Evolutionary conservation across 2,113 vertebrate species (phyloP).

Genomic region (Crotalus viridis): DNA sequence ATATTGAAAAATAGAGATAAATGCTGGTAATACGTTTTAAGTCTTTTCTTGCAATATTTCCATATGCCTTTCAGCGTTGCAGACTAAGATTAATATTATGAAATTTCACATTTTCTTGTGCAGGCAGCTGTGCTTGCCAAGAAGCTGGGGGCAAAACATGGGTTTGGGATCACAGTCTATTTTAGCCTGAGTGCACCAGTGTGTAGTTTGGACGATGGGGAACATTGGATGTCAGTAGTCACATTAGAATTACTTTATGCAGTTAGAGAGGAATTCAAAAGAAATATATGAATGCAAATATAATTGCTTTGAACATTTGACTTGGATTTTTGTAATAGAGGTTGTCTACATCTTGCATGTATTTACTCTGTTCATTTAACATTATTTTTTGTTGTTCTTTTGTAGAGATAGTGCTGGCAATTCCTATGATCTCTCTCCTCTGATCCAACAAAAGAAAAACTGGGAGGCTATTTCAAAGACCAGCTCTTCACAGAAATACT

Average conservation of each 20-base stretch:
- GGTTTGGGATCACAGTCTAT: not conserved
- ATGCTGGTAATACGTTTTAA: not conserved
- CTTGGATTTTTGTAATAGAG: not conserved
- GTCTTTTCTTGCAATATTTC: not conserved
- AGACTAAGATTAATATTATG: not conserved
- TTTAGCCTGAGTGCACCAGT: not conserved
- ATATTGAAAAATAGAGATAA: not conserved
- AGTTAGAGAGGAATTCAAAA: not conserved
- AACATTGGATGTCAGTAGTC: not conserved
- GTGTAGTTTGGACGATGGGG: not conserved
- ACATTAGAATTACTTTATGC: not conserved
- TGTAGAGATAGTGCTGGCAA: conserved; percentile 79
- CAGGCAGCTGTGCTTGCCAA: not conserved
- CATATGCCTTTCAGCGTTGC: not conserved
- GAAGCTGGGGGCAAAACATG: not conserved
- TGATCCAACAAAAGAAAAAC: conserved; percentile 80
- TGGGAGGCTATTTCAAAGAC: conserved; percentile 78
- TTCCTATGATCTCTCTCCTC: conserved; percentile 87
- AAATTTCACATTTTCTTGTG: not conserved
- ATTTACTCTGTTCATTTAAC: not conserved
- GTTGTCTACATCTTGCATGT: not conserved
- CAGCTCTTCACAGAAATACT: conserved; percentile 68
- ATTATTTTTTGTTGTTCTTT: not conserved
- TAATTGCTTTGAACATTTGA: not conserved
- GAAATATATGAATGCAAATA: not conserved